Base-by-base conservation (phyloP, 2,888 invertebrate genomes). In the Fissipunctia ypsillon region DNA sequence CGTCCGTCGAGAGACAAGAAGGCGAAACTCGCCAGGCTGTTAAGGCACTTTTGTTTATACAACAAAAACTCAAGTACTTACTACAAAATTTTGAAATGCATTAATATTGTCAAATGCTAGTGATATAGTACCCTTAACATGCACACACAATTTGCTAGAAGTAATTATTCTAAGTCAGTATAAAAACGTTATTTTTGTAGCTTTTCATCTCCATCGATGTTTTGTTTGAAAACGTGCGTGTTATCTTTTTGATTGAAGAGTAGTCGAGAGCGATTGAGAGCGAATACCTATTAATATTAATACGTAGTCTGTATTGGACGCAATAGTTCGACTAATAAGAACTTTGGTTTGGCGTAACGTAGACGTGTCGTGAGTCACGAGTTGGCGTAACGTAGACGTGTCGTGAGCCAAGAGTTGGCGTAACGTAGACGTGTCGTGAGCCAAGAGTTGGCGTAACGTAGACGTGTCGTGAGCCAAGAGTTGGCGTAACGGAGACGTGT, bases 171-270 rank as follows among this genome's bases (percentile, higher is more conserved):
- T 67, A 70, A 59, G 63, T 83, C 31, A 83, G 69, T 79, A 57
- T 31, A 56, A 77, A 78, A 72, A 69, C 65, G 65, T 79, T 79
- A 83, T 61, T 65, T 6, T 61, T 74, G 68, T 65, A 70, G 19
- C 22, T 59, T 48, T 35, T 73, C 76, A 78, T 82, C 57, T 76
- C 63, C 72, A 68, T 80, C 79, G 84, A 87, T 67, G 70, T 61
- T 71, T 68, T 79, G 80, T 77, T 84, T 72, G 43, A 66, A 83
- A 86, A 82, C 87, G 88, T 89, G 89, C 88, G 80, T 76, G 86
- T 90, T 89, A 89, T 84, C 76, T 35, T 69, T 48, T 72, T 57
- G 61, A 43, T 60, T 59, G 60, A 56, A 41, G n/a, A 71, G 9
- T 5, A n/a, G 31, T 45, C 48, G 43, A 57, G 84, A 80, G 82